phyloP scores from a whole-genome alignment of 2,888 invertebrate genomes.

The Lycaena phlaeas region DNA sequence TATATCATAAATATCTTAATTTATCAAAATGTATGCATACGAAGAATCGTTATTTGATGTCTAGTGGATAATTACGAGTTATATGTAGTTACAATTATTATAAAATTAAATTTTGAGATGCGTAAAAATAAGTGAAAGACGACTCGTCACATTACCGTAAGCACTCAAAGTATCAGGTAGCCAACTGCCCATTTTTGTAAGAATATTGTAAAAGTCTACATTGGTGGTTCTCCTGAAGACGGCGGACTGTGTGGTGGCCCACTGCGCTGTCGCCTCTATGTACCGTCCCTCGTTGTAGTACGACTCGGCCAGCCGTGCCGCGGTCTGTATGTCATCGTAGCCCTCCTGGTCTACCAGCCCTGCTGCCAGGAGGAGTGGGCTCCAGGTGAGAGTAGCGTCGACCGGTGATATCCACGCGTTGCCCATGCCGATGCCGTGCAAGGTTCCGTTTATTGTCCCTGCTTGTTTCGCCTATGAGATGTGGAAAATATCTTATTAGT shows the following conservation, averaged over 20 bases:
- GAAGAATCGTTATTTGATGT: no score
- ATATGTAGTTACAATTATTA: no score
- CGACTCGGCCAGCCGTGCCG: constrained; percentile 70
- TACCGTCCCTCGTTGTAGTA: constrained; percentile 74
- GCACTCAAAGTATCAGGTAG: constrained; percentile 9
- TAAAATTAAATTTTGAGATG: no score
- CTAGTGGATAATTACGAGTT: no score
- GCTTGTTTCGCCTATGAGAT: constrained; percentile 72
- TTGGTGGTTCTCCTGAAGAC: constrained; percentile 74
- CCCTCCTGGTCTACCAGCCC: constrained; percentile 82
- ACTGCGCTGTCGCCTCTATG: constrained; percentile 74
- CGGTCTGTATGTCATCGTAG: constrained; percentile 68
- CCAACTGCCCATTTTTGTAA: constrained; percentile 56
- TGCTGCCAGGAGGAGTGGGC: constrained; percentile 81
- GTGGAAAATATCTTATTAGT: constrained; percentile 9
- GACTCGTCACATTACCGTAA: constrained; percentile 12
- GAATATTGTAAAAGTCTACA: constrained; percentile 89
- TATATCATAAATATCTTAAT: no score
- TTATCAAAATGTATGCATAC: no score
- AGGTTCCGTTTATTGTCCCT: constrained; percentile 76
- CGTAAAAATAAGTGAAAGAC: no score
- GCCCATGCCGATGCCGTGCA: constrained; percentile 86
- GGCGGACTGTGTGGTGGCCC: constrained; percentile 76
- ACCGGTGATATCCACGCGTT: constrained; percentile 94
- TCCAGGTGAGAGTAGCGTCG: constrained; percentile 89